Evolutionary conservation across 2,797 vertebrate genomes (phyloP).

Genomic region (Margarornis squamiger): DNA sequence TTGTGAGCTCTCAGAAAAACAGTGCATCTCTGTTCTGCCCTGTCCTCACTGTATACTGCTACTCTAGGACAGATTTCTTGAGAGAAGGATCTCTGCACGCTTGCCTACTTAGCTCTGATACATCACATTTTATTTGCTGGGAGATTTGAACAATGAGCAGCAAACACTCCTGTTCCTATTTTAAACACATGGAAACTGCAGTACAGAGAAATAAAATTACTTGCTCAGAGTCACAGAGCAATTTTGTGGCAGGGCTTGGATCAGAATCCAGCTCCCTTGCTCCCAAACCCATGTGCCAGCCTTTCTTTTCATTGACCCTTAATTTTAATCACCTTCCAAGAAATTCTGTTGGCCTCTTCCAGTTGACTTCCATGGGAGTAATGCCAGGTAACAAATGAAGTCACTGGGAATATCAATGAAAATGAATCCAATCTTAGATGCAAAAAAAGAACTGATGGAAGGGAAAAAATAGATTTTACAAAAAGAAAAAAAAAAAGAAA

Average conservation of each 20-base stretch:
- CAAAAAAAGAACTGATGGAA: background rate
- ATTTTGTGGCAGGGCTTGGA: background rate
- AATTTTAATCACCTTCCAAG: constrained; percentile 21
- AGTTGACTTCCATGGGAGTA: background rate
- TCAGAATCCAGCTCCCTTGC: background rate
- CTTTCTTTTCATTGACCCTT: background rate
- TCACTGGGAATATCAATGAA: background rate
- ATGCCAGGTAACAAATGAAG: constrained; percentile 1
- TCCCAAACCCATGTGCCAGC: background rate
- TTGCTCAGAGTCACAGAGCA: constrained; percentile 6
- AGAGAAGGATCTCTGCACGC: background rate
- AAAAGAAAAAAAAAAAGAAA: background rate
- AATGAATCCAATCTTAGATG: background rate
- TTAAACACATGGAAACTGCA: background rate
- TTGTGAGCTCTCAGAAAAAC: background rate
- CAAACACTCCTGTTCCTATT: background rate
- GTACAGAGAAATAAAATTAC: constrained; percentile 15
- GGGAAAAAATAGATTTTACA: background rate
- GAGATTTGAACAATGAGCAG: background rate
- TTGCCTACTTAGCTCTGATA: background rate
- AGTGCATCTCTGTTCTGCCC: background rate
- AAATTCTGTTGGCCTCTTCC: background rate
- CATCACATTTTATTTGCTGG: constrained; percentile 13
- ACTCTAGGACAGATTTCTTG: background rate
- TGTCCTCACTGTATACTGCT: background rate